Base-by-base conservation (phyloP, 2,888 invertebrate species). In the Nemurella pictetii region DNA sequence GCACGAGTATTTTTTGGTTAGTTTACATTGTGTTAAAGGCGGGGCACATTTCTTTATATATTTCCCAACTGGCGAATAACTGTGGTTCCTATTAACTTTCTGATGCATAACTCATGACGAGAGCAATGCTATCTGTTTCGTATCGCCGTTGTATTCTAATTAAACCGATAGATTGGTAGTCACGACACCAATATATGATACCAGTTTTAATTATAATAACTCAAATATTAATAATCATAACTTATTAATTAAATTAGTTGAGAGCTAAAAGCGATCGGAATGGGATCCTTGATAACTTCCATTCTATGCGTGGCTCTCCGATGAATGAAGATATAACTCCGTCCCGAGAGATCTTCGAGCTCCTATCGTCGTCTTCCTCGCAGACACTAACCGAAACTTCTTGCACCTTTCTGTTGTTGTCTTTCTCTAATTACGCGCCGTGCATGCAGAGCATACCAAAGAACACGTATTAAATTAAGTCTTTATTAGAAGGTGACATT, bases 401-500 rank as follows among this genome's bases (percentile, higher is more conserved):
- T 55, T 55, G 55, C 55, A 20, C 55, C 9, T 35, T 55, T 55
- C 55, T 55, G 20, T 55, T 55, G 55, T 29, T 30, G 30, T 78
- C 78, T 78, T 29, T 78, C 78, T 78, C 78, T 78, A 78, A 78
- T 78, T 78, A 78, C 78, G 12, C 55, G 1, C 15, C 55, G 55
- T 12, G 35, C 35, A 35, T 55, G 55, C 55, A 55, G 28, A 35
- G 55, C 55, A 20, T 30, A 78, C 29, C 78, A 27, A 78, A 78
- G 78, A 78, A 78, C 78, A 78, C 78, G 78, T 78, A 78, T 78
- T 78, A 78, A 78, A 78, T 78, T 78, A 78, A 78, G 78, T 78
- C 55, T 81, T 81, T 81, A 36, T 81, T 81, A 27, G 36, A 81
- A 81, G 81, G 35, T 81, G 81, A 36, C 55, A 81, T 81, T 81